A percentile compares a stretch with the other conserved stretches of the same genome.
Conservation (phyloP, 2,113 vertebrate species). For the Lepisosteus osseus region DNA sequence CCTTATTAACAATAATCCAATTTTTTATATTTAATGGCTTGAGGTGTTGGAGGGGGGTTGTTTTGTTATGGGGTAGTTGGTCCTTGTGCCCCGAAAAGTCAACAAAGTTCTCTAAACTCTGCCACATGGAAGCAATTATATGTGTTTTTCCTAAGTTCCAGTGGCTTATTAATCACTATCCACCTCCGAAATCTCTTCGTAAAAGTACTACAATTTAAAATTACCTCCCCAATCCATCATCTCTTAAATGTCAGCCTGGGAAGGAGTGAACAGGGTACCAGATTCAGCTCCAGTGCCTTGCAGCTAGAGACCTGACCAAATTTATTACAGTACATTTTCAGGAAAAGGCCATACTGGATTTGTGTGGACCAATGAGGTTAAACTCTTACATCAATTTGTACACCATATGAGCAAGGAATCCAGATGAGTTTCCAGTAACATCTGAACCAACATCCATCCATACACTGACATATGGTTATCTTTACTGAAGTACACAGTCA, state of each 20-base stretch:
- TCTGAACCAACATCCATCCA: too few species aligned
- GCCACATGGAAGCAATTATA: slow-evolving; percentile 46
- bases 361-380: too few species aligned
- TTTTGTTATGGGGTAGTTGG: slow-evolving; percentile 8
- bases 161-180: slow-evolving; percentile 49
- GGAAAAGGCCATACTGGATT: too few species aligned
- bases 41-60: neutral
- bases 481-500: too few species aligned
- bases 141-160: slow-evolving; percentile 39
- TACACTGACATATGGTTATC: too few species aligned
- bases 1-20: too few species aligned
- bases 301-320: too few species aligned
- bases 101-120: slow-evolving; percentile 32
- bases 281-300: slow-evolving; percentile 31
- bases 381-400: too few species aligned
- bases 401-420: too few species aligned
- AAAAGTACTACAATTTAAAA: slow-evolving; percentile 45
- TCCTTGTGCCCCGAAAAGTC: slow-evolving; percentile 37
- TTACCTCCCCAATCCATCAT: slow-evolving; percentile 47
- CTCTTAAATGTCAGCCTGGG: slow-evolving; percentile 33
- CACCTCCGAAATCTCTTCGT: slow-evolving; percentile 35
- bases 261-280: slow-evolving; percentile 60
- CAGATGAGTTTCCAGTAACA: too few species aligned
- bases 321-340: too few species aligned
- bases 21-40: slow-evolving; percentile 7